A percentile compares a stretch with the other conserved stretches of the same genome.
Conservation (phyloP, 2,113 vertebrate species). For the Lathamus discolor region DNA sequence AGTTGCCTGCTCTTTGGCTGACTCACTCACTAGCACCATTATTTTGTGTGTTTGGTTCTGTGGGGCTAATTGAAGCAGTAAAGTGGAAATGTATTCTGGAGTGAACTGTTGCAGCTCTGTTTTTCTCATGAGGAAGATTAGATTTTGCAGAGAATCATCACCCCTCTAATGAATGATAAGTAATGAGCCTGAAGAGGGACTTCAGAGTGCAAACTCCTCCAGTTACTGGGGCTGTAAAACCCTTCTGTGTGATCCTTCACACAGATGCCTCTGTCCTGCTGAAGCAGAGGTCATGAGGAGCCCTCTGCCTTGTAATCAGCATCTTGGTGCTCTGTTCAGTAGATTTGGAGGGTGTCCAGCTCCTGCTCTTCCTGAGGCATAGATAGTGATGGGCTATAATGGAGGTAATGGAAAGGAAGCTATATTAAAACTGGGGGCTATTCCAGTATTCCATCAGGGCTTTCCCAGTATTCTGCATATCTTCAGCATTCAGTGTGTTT, state of each 20-base stretch:
- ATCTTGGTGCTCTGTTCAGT: not conserved
- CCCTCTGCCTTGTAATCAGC: not conserved
- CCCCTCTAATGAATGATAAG: slow-evolving; percentile 16
- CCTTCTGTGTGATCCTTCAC: slow-evolving; percentile 32
- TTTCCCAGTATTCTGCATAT: not conserved
- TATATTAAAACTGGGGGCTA: not conserved
- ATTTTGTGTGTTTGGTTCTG: not conserved
- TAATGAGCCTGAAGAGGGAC: not conserved
- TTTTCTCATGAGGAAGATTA: slow-evolving; percentile 11
- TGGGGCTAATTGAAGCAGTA: not conserved
- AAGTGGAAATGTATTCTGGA: not conserved
- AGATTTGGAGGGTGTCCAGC: slow-evolving; percentile 29
- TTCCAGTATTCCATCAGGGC: not conserved
- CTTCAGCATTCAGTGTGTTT: not conserved
- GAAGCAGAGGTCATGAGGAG: not conserved
- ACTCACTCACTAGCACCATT: not conserved
- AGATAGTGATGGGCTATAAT: not conserved
- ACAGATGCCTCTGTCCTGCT: slow-evolving; percentile 11
- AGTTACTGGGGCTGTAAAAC: not conserved
- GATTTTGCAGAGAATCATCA: slow-evolving; percentile 28
- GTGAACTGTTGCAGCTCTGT: not conserved
- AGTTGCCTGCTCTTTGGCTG: not conserved
- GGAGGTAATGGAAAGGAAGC: not conserved
- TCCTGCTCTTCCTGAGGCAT: not conserved
- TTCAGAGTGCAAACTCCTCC: not conserved